These are phyloP conservation scores for Archocentrus centrarchus DNA, from an alignment of 2,113 vertebrate genomes.

Conservation along the genomic window DNA sequence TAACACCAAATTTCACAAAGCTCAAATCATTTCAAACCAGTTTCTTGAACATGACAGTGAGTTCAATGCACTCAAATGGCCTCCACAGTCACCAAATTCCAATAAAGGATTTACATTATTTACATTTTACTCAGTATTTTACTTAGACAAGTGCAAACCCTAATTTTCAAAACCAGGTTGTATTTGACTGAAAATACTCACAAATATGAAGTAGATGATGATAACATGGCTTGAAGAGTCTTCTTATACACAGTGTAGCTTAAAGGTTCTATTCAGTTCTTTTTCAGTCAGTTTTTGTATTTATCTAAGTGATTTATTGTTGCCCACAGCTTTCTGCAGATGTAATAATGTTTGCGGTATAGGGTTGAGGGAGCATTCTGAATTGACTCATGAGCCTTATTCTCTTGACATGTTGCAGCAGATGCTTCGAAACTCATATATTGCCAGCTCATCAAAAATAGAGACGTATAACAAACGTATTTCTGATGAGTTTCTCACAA, in stretches of 20 bases:
- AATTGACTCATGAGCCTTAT: slow-evolving; percentile 39
- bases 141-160: rapidly evolving
- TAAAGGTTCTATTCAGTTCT: background rate
- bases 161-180: background rate
- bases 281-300: background rate
- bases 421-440: slow-evolving; percentile 26
- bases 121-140: background rate
- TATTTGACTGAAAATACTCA: background rate
- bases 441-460: slow-evolving; percentile 21
- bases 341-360: slow-evolving; percentile 29
- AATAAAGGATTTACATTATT: background rate
- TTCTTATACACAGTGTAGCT: background rate
- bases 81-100: background rate
- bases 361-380: background rate
- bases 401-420: slow-evolving; percentile 55
- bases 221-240: background rate
- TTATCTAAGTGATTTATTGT: background rate
- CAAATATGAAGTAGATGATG: background rate
- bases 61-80: too few relatives aligned
- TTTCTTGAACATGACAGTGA: background rate
- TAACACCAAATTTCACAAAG: background rate
- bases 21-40: background rate
- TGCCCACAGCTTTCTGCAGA: slow-evolving; percentile 40
- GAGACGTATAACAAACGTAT: background rate
- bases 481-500: background rate